Base-by-base conservation (phyloP, 2,113 vertebrate species). In the Calidris pugnax region DNA sequence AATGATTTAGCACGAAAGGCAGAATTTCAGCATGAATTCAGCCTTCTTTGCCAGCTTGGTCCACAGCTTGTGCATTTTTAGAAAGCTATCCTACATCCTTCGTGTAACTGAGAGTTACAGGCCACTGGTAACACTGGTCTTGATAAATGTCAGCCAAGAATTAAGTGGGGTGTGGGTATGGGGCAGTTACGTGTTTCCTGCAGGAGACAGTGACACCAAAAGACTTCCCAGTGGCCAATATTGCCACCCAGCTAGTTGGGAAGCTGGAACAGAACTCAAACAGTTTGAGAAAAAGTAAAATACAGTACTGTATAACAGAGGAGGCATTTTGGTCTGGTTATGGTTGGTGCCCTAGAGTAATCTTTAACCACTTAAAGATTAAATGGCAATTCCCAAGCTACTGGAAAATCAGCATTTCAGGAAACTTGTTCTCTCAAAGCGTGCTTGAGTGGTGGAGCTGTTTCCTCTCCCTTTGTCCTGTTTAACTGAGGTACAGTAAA, bases 171-270 rank as follows among this genome's bases (percentile, higher is more conserved):
- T 84, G 5, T 43, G 51, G 77, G 47, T 91, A 81, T 12, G n/a
- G 60, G 35, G 39, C 33, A 74, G 69, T 74, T 6, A 9, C 26
- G 24, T 6, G 1, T 81, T 72, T 87, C 14, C 62, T 85, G 73
- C 28, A 62, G 39, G 37, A 66, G 37, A 16, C 2, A 2, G 63
- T 47, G 85, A 23, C 47, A 66, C 43, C 47, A 41, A 85, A 51
- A 71, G 45, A 51, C 15, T 63, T 87, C n/a, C n/a, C 3, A 7
- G 27, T 22, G 55, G 33, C 17, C 50, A 0, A 0, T 63, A 63
- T 22, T 66, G 12, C n/a, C 33, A 33, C 18, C 33, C 63, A 83
- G 45, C 13, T 67, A 17, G 8, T 24, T 83, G 43, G 50, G 6
- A 74, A 67, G 20, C 66, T 45, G 32, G 30, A 47, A 33, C 28